Percentiles rank a stretch among this genome's conserved stretches.
These are phyloP conservation scores for Hypomesus transpacificus DNA, from an alignment of 2,113 vertebrate species.

Conservation along the genomic window DNA sequence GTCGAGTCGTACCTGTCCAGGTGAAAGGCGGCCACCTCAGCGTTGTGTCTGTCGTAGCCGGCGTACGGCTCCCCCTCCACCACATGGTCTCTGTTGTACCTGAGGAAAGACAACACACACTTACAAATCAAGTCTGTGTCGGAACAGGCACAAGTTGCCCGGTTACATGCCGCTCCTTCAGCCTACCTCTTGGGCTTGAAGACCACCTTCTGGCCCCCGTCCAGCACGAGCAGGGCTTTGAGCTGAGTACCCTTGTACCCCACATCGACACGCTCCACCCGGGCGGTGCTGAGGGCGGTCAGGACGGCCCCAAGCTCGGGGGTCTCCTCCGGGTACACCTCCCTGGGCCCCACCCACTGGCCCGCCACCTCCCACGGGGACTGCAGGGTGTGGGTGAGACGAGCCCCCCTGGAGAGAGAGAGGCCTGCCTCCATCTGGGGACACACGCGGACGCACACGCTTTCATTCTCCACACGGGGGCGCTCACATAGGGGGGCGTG, in stretches of 20 bases:
- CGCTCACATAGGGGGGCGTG: not conserved
- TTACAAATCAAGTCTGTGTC: not conserved
- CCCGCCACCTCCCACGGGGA: slow-evolving; percentile 97
- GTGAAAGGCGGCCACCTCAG: slow-evolving; percentile 96
- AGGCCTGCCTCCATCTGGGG: slow-evolving; percentile 83
- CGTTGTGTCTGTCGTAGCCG: slow-evolving; percentile 95
- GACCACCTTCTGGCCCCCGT: slow-evolving; percentile 97
- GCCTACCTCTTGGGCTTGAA: slow-evolving; percentile 96
- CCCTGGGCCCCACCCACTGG: slow-evolving; percentile 96
- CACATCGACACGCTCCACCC: slow-evolving; percentile 88
- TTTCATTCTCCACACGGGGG: not conserved
- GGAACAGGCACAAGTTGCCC: no score
- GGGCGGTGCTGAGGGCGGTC: slow-evolving; percentile 84
- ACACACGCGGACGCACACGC: not conserved
- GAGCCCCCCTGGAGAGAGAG: slow-evolving; percentile 79
- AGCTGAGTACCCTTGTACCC: slow-evolving; percentile 97
- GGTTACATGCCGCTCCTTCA: not conserved
- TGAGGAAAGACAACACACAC: slow-evolving; percentile 50
- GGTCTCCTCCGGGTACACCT: slow-evolving; percentile 95
- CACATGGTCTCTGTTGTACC: slow-evolving; percentile 88
- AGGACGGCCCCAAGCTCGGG: slow-evolving; percentile 93
- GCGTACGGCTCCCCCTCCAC: slow-evolving; percentile 96
- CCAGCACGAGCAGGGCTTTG: slow-evolving; percentile 92
- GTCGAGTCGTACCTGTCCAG: slow-evolving; percentile 82
- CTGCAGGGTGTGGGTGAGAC: slow-evolving; percentile 90